phyloP scores from a whole-genome alignment of 2,797 vertebrate genomes.

The Falco concolor region DNA sequence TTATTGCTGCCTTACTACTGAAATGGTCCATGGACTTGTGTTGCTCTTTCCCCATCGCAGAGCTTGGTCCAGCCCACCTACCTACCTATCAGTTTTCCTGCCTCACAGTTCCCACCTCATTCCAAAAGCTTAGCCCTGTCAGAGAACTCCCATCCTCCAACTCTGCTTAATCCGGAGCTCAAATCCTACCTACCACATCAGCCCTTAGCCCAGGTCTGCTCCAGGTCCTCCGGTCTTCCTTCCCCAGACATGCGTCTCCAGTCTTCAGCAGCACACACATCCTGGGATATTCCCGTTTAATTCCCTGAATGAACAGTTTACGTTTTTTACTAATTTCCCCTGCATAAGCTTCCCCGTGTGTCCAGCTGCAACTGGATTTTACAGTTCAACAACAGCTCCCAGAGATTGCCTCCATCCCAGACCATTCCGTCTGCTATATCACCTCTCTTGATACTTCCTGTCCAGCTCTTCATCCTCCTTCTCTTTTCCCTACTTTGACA shows the following conservation, averaged over 20 bases:
- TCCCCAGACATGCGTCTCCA: not conserved
- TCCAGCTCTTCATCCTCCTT: not conserved
- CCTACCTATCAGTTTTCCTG: not conserved
- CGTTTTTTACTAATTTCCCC: not conserved
- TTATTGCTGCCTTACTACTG: not conserved
- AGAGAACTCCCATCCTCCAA: not conserved
- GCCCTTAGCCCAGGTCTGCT: not conserved
- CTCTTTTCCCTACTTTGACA: not conserved
- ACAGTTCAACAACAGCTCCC: not conserved
- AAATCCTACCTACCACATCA: not conserved
- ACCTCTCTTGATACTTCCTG: not conserved
- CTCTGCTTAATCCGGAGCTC: not conserved
- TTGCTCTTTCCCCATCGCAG: accelerated
- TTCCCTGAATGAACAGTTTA: not conserved
- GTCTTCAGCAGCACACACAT: not conserved
- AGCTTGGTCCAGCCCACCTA: not conserved
- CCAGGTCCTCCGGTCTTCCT: not conserved
- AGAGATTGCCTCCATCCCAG: not conserved
- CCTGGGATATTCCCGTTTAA: not conserved
- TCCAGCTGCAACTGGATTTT: not conserved
- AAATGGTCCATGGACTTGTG: accelerated
- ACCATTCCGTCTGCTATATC: not conserved
- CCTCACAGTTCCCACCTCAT: not conserved
- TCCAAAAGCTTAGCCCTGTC: not conserved
- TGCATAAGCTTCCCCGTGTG: not conserved